phyloP scores from a whole-genome alignment of 2,113 vertebrate genomes.

The Chrysochloris asiatica region DNA sequence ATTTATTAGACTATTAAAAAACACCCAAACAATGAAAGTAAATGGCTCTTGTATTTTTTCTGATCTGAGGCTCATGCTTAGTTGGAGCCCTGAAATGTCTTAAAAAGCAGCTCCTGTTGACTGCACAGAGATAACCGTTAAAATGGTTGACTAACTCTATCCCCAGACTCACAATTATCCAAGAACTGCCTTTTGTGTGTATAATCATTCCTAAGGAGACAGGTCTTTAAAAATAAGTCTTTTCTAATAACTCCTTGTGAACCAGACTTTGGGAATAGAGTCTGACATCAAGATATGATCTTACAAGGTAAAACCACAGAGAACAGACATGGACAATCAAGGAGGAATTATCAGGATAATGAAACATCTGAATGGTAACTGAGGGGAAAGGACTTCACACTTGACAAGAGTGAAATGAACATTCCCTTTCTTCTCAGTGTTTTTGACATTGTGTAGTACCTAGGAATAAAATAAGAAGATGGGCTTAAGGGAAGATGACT shows the following conservation, averaged over 20 bases:
- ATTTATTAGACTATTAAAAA: conserved; percentile 66
- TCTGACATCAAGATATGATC: conserved; percentile 68
- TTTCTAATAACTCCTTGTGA: conserved; percentile 76
- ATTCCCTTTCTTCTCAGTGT: background rate
- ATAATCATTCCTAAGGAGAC: conserved; percentile 68
- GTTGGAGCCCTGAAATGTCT: conserved; percentile 28
- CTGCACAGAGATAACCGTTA: conserved; percentile 66
- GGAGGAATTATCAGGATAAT: conserved; percentile 38
- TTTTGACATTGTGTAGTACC: conserved; percentile 8
- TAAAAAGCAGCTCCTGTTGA: conserved; percentile 6
- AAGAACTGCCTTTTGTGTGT: conserved; percentile 59
- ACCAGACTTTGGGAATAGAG: conserved; percentile 69
- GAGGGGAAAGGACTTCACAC: background rate
- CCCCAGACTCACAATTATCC: conserved; percentile 69
- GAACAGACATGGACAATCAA: conserved; percentile 62
- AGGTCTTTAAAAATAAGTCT: conserved; percentile 68
- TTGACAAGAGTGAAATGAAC: background rate
- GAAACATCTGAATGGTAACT: conserved; percentile 57
- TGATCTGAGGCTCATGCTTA: conserved; percentile 17
- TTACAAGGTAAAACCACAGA: conserved; percentile 70
- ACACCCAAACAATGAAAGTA: conserved; percentile 48
- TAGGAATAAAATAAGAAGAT: background rate
- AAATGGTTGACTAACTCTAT: conserved; percentile 59
- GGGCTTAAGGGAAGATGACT: background rate
- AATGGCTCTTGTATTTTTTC: conserved; percentile 47